Conservation (phyloP, 2,888 invertebrate species). For the Aricia artaxerxes region DNA sequence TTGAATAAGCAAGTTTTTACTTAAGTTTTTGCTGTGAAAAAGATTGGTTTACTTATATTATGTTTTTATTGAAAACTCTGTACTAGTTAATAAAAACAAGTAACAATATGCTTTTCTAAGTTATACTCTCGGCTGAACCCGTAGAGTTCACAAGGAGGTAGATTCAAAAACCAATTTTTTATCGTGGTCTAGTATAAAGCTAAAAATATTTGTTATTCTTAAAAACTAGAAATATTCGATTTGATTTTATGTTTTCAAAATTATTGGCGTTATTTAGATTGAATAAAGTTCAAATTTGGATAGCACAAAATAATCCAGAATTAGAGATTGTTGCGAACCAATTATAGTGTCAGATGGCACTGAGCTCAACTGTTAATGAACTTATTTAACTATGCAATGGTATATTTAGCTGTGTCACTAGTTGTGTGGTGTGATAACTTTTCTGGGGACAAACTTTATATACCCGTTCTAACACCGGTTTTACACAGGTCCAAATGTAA, state of each 20-base stretch:
- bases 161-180: no score
- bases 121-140: no score
- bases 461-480: not conserved
- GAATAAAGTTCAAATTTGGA: not conserved
- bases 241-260: no score
- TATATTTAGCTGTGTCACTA: slow-evolving; percentile 22
- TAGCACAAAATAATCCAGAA: not conserved
- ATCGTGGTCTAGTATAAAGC: no score
- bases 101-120: no score
- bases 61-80: no score
- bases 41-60: no score
- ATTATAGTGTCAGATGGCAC: slow-evolving; percentile 20
- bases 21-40: no score
- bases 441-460: slow-evolving; percentile 21
- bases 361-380: slow-evolving; percentile 17
- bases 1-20: not conserved
- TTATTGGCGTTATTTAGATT: not conserved
- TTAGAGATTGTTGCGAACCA: not conserved
- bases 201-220: no score
- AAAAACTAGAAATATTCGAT: no score
- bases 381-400: slow-evolving; percentile 19
- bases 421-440: not conserved
- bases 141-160: no score
- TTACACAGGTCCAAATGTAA: not conserved
- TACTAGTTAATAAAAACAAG: no score